Evolutionary conservation across 2,888 invertebrate species (phyloP).

Genomic region (Acronicta alni): DNA sequence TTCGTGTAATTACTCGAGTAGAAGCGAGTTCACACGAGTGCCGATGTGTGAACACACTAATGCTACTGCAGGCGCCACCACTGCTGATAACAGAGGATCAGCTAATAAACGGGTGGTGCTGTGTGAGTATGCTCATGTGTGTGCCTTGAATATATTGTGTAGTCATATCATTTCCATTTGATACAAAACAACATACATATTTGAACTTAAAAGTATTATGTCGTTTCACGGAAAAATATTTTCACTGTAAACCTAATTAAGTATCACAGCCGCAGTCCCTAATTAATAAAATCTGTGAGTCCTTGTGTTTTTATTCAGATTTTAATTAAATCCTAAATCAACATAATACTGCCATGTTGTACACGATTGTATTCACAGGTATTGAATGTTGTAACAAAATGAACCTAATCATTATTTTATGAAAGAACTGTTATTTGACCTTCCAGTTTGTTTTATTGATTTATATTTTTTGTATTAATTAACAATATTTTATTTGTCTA

Average conservation of each 20-base stretch:
- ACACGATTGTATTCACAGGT: constrained; percentile 1
- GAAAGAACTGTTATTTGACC: too few relatives aligned
- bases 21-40: background rate
- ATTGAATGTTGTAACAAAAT: too few relatives aligned
- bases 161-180: too few relatives aligned
- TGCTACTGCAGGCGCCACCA: background rate
- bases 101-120: background rate
- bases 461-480: too few relatives aligned
- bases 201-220: too few relatives aligned
- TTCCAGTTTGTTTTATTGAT: too few relatives aligned
- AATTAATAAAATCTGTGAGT: background rate
- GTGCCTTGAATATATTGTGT: background rate
- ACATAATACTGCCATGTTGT: background rate
- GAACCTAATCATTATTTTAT: too few relatives aligned
- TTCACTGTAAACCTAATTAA: background rate
- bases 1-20: constrained; percentile 1
- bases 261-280: background rate
- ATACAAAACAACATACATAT: too few relatives aligned
- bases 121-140: background rate
- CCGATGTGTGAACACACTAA: background rate
- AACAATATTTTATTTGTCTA: too few relatives aligned
- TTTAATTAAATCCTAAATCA: background rate
- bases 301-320: background rate
- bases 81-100: background rate
- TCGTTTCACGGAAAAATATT: too few relatives aligned